These are phyloP conservation scores for Chauna torquata DNA, from an alignment of 2,113 vertebrate species.

Conservation along the genomic window DNA sequence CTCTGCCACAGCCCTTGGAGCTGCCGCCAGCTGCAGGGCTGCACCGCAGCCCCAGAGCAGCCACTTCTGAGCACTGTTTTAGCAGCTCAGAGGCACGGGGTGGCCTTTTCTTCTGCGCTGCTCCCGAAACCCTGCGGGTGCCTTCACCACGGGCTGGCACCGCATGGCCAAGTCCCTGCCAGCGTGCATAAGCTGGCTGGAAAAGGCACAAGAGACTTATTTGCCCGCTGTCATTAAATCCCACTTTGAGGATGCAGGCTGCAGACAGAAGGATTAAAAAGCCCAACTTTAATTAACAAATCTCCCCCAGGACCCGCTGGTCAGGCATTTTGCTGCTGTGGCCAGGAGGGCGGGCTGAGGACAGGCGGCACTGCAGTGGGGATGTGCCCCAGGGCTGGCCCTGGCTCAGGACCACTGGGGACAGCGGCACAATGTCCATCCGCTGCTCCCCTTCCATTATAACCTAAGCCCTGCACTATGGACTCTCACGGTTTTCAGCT, in stretches of 20 bases:
- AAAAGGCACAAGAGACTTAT: conserved; percentile 36
- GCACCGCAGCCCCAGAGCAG: not conserved
- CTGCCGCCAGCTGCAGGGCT: rapidly evolving
- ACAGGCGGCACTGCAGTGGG: not conserved
- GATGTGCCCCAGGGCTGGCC: not conserved
- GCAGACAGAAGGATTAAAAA: conserved; percentile 49
- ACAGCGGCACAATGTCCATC: not conserved
- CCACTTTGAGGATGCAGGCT: not conserved
- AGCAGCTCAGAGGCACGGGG: not conserved
- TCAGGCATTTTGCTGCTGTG: conserved; percentile 10
- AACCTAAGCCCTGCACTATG: not conserved
- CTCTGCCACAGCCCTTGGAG: not conserved
- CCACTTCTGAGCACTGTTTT: rapidly evolving
- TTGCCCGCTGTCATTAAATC: conserved; percentile 32
- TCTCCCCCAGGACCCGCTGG: not conserved
- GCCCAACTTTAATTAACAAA: conserved; percentile 63
- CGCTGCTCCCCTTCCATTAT: not conserved
- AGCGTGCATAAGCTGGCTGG: not conserved
- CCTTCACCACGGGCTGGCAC: not conserved
- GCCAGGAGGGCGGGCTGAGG: not conserved
- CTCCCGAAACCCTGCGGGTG: not conserved
- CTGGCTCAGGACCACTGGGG: rapidly evolving
- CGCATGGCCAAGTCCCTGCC: not conserved
- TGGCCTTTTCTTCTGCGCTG: not conserved
- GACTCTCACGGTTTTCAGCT: not conserved